These are phyloP conservation scores for Drosophila anomelani DNA, from an alignment of 2,888 invertebrate genomes.

Conservation along the genomic window DNA sequence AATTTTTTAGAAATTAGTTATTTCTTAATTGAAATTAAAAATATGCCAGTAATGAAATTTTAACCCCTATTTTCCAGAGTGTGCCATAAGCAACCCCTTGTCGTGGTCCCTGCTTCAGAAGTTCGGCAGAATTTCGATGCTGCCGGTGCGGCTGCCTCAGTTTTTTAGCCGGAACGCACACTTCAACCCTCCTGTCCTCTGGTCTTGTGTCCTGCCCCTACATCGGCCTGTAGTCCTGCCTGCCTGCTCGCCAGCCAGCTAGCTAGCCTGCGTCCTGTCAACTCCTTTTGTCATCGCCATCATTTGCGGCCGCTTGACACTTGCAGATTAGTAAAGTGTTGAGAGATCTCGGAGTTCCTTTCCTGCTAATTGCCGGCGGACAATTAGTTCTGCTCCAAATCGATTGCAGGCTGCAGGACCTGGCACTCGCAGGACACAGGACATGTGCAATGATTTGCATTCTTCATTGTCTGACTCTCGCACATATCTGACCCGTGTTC, in stretches of 20 bases:
- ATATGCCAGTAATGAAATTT: neutral
- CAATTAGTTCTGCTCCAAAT: constrained; percentile 76
- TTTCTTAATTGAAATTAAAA: neutral
- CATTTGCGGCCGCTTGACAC: constrained; percentile 78
- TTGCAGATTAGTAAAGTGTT: constrained; percentile 83
- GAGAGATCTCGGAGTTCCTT: constrained; percentile 69
- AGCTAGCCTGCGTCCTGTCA: constrained; percentile 60
- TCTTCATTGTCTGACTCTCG: constrained; percentile 56
- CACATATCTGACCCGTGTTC: constrained; percentile 49
- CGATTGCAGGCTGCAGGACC: constrained; percentile 39
- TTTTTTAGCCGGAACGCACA: constrained; percentile 71
- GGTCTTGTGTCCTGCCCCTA: constrained; percentile 23
- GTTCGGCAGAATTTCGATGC: constrained; percentile 69
- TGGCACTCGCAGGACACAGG: constrained; percentile 24
- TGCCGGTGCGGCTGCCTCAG: constrained; percentile 53
- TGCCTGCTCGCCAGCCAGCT: constrained; percentile 8
- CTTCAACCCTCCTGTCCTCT: constrained; percentile 68
- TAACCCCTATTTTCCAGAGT: constrained; percentile 16
- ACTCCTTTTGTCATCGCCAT: constrained; percentile 67
- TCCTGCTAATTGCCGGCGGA: constrained; percentile 78
- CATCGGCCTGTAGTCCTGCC: constrained; percentile 5
- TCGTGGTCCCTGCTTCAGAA: constrained; percentile 34
- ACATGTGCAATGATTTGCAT: constrained; percentile 71
- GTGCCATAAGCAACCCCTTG: constrained; percentile 47
- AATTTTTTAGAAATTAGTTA: neutral